Evolutionary conservation across 2,113 vertebrate genomes (phyloP).

Genomic region (Phrynosoma platyrhinos): DNA sequence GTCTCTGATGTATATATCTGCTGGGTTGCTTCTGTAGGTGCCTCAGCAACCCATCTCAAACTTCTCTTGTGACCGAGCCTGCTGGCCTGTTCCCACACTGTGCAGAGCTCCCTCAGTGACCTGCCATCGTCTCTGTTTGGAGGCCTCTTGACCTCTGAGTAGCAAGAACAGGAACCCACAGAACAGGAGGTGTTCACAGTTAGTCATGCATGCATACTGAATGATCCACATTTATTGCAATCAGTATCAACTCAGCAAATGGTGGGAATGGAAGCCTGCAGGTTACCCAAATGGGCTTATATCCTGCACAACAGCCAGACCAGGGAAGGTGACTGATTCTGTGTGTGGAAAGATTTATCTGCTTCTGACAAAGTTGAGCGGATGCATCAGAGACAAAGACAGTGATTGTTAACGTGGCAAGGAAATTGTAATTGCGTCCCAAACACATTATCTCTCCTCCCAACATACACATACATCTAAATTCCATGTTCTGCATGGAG

Average conservation of each 20-base stretch:
- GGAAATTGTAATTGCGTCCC: not conserved
- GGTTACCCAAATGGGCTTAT: not conserved
- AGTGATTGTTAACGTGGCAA: not conserved
- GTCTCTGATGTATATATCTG: too few relatives aligned
- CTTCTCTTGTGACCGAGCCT: slow-evolving; percentile 16
- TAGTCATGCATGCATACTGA: not conserved
- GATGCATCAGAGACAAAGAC: not conserved
- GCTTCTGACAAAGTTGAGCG: not conserved
- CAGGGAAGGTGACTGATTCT: not conserved
- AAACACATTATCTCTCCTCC: not conserved
- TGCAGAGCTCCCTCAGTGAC: not conserved
- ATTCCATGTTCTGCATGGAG: not conserved
- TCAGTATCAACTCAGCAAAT: not conserved
- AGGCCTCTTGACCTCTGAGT: slow-evolving; percentile 37
- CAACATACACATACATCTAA: not conserved
- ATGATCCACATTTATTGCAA: not conserved
- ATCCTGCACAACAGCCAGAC: not conserved
- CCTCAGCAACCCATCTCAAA: not conserved
- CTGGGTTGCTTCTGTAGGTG: not conserved
- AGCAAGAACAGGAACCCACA: not conserved
- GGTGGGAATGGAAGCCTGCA: not conserved
- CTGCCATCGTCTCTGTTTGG: slow-evolving; percentile 26
- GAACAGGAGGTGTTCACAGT: not conserved
- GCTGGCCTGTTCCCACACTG: slow-evolving; percentile 34
- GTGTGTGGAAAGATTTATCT: slow-evolving; percentile 12